Base-by-base conservation (phyloP, 2,888 invertebrate genomes). In the Drosophila hamatofila region DNA sequence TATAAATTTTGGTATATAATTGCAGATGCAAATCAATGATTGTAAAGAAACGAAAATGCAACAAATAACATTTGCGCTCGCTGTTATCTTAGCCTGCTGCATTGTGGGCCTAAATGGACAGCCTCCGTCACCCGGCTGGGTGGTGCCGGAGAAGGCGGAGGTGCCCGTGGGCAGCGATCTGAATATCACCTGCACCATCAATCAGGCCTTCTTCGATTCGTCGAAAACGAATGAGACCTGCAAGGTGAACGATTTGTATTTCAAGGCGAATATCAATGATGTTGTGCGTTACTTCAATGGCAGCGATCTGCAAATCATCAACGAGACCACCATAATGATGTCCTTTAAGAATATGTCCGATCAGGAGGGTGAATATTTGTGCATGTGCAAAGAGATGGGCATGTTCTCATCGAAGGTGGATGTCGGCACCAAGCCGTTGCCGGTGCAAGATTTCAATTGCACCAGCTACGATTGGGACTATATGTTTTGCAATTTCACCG, bases 401-500 rank as follows among this genome's bases (percentile, higher is more conserved):
- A 90, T 92, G 4, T 83, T 79, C 51, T 74, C 79, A 6, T 72
- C 90, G 0, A 75, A 65, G 4, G 88, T 92, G 1, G 76, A 77
- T 57, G 91, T 92, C 11, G 95, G 94, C 44, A 93, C 93, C 44
- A 93, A 94, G 61, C 97, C 97, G 1, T 91, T 93, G 68, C 92
- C 94, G 79, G 95, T 97, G 3, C 92, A 93, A 11, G 95, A 96
- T 91, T 97, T 97, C 86, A 93, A 93, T 30, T 98, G 97, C 89
- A 92, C 95, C 55, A 96, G 96, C 14, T 93, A 94, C 75, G 96
- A 97, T 91, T 96, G 96, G 93, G 94, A 96, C 59, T 94, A 94
- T 81, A 93, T 97, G 79, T 95, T 94, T 16, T 98, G 97, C 90
- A 94, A 95, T 2, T 97, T 97, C 96, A 94, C 94, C 0, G 93